These are phyloP conservation scores for Hemistola chrysoprasaria DNA, from an alignment of 2,888 invertebrate species.

Conservation along the genomic window DNA sequence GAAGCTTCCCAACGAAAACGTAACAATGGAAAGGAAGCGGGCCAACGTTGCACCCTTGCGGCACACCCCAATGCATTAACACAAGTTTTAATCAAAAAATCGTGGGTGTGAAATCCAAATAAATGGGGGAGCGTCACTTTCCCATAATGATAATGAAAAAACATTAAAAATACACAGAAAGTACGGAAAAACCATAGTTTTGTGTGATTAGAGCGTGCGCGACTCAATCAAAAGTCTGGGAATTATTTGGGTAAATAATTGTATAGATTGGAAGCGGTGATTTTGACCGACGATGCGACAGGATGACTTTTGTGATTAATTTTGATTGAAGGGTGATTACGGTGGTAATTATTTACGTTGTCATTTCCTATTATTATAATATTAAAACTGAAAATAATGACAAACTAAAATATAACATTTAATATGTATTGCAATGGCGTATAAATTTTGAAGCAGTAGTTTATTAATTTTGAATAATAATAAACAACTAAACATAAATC, in stretches of 20 bases:
- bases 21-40: slow-evolving; percentile 55
- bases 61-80: slow-evolving; percentile 65
- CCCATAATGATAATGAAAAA: slow-evolving; percentile 79
- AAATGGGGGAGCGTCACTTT: slow-evolving; percentile 66
- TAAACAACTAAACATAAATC: too few species aligned
- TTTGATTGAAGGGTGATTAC: slow-evolving; percentile 43
- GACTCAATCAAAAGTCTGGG: slow-evolving; percentile 65
- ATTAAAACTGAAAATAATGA: neutral
- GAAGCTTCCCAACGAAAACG: slow-evolving; percentile 22
- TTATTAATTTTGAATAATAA: too few species aligned
- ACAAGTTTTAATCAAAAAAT: slow-evolving; percentile 75
- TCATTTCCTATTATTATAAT: slow-evolving; percentile 8
- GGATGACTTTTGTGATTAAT: slow-evolving; percentile 59
- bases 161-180: slow-evolving; percentile 61
- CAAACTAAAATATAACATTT: too few species aligned
- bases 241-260: slow-evolving; percentile 67
- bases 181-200: slow-evolving; percentile 37
- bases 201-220: slow-evolving; percentile 54
- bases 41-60: slow-evolving; percentile 66
- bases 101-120: slow-evolving; percentile 78
- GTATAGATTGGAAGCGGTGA: slow-evolving; percentile 52
- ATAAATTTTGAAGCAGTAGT: too few species aligned
- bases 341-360: neutral
- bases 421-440: too few species aligned
- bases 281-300: slow-evolving; percentile 45